Conservation (phyloP, 2,113 vertebrate species). For the Orcinus orca region DNA sequence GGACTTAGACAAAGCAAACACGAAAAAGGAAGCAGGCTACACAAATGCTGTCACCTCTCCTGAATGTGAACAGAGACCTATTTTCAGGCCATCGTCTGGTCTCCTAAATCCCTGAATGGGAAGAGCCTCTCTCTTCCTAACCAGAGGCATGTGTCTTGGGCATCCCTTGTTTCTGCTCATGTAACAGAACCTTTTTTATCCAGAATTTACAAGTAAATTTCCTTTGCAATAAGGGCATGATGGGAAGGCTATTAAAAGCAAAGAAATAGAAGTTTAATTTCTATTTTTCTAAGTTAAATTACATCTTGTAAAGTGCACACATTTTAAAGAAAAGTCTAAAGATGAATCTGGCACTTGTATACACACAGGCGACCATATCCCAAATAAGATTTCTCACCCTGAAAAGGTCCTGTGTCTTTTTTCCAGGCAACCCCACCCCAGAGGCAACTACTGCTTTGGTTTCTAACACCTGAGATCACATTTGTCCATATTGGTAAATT, state of each 20-base stretch:
- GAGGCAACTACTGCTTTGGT: background rate
- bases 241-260: background rate
- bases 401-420: background rate
- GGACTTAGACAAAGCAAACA: background rate
- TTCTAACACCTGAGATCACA: background rate
- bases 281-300: background rate
- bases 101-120: too few species aligned
- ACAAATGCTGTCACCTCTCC: rapidly evolving
- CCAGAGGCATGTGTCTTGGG: background rate
- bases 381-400: background rate
- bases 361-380: background rate
- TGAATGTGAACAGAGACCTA: rapidly evolving
- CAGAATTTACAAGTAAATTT: background rate
- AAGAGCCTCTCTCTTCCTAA: background rate
- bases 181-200: background rate
- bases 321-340: background rate
- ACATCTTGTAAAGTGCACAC: background rate
- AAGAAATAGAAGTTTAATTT: background rate
- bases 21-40: background rate
- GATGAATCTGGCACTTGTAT: background rate
- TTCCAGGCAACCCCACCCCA: background rate
- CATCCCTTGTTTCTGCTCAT: background rate
- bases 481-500: background rate
- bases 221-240: background rate
- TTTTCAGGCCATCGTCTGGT: background rate